Evolutionary conservation across 2,888 invertebrate species (phyloP), one percentile per base, ranked within the genome.

Genomic region (Amitus sp.): DNA sequence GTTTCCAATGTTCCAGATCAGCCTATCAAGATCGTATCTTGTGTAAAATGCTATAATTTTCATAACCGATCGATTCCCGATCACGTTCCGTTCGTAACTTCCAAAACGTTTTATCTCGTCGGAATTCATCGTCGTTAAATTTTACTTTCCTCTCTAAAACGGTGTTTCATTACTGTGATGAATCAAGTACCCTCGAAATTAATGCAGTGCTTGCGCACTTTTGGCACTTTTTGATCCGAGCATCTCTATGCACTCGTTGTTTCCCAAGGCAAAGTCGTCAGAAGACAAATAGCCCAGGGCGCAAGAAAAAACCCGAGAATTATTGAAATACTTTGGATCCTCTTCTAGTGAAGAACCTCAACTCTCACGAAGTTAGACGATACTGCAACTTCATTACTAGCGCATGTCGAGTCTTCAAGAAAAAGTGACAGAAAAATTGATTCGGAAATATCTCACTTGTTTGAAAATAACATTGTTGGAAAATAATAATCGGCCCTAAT

Each of bases 271-370:
- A 57, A 51, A 50, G 50, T 58, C 43, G 52, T 37, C 39, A 52
- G 48, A 58, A 58, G 52, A 52, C 39, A 48, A 45, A 48, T 52
- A 45, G 48, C 58, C 58, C 10, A 48, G 28, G 47, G 58, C 58
- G 6, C 28, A 30, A 30, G 52, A 30, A 48, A 58, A n/a, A 58
- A 45, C 58, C 48, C 37, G 34, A 47, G 58, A 52, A 58, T 58
- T 52, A 58, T 58, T 58, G 58, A 58, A 58, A 59, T 59, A 58
- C 58, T 48, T 48, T 43, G 52, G 48, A 48, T 58, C 48, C 47
- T 52, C 58, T 52, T 58, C 48, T 48, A 40, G 51, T 43, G 47
- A 48, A 58, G 43, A 48, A 47, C 47, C 43, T 37, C 15, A 20
- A 42, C 45, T 58, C 34, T 51, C 43, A 42, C 12, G 42, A 23